Base-by-base conservation (phyloP, 2,113 vertebrate genomes). In the Nibea albiflora region DNA sequence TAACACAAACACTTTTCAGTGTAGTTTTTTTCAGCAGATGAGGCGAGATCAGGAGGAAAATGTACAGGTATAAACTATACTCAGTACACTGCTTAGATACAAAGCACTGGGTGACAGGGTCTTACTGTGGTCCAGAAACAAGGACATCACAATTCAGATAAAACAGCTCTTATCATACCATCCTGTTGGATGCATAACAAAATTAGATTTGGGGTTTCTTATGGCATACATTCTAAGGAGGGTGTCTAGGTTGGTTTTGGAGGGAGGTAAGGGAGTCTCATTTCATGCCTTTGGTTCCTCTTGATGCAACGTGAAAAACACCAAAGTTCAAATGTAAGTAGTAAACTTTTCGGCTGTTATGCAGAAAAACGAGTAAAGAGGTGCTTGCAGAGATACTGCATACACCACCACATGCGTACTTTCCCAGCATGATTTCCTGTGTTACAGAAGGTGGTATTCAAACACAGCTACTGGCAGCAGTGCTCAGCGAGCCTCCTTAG, bases 391-490 rank as follows among this genome's bases (percentile, higher is more conserved):
- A 22, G 16, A 49, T 50, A n/a, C n/a, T n/a, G n/a, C n/a, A 14
- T 52, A 5, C 58, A 67, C 11, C 0, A 4, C 11, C 9, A 50
- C 58, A 20, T 11, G 42, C 10, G 28, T 12, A 20, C 3, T 62
- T 77, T 67, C 17, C 9, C 26, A 52, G 24, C 9, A 39, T 64
- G 11, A 5, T 16, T 42, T 60, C 31, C 12, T 50, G 22, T 56
- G 24, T 68, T 26, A 17, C 53, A 35, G 2, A 69, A 70, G 50
- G 26, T 5, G 22, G 5, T 42, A 80, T 56, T 63, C 58, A 44
- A 54, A 60, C 66, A 56, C 52, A 68, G 56, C 50, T 65, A 20
- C 54, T 17, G 22, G 44, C 76, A 58, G 39, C 42, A 44, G 60
- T 58, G 46, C 47, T 62, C 19, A 6, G 19, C 8, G 9, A 64